Percentiles rank a stretch among this genome's conserved stretches.
phyloP scores from a whole-genome alignment of 2,113 vertebrate species.

The Pseudopipra pipra region DNA sequence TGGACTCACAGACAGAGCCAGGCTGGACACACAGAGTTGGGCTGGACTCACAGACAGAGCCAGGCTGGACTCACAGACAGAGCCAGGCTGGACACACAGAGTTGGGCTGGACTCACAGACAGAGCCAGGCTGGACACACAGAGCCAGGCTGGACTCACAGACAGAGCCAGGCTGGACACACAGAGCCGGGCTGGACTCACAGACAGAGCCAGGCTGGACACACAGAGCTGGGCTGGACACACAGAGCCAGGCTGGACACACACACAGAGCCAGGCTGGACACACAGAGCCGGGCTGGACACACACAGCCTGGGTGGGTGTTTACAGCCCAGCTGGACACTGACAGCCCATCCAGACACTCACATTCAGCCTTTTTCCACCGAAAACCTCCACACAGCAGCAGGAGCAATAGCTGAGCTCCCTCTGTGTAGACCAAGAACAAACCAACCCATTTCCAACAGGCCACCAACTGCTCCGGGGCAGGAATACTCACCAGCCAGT shows the following conservation, averaged over 20 bases:
- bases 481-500: neutral
- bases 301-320: neutral
- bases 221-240: neutral
- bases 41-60: neutral
- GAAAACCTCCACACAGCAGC: neutral
- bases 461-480: neutral
- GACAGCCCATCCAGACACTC: neutral
- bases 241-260: rapidly evolving
- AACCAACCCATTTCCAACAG: neutral
- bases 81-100: neutral
- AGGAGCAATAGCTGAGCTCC: rapidly evolving
- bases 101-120: neutral
- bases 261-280: rapidly evolving
- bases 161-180: neutral
- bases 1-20: neutral
- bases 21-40: neutral
- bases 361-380: neutral
- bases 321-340: neutral
- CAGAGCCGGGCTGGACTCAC: neutral
- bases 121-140: neutral
- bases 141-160: neutral
- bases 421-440: neutral
- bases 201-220: neutral
- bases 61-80: neutral
- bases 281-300: neutral